Percentiles rank a stretch among this genome's conserved stretches.
These are phyloP conservation scores for Himalopsyche tibetana DNA, from an alignment of 2,888 invertebrate species.

Conservation along the genomic window DNA sequence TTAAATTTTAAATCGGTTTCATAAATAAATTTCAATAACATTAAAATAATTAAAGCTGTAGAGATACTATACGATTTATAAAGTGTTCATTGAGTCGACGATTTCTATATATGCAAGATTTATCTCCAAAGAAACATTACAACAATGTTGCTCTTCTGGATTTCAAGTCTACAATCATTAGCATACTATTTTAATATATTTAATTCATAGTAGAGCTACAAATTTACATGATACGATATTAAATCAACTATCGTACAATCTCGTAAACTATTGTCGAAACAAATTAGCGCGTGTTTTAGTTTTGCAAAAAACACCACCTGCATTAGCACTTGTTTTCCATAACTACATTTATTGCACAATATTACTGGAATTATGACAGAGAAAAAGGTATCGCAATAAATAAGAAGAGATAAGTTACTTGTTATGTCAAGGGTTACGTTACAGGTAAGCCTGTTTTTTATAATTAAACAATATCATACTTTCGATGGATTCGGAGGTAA, in stretches of 20 bases:
- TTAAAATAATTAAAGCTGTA: too few species aligned
- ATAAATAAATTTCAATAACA: too few species aligned
- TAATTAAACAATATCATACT: too few species aligned
- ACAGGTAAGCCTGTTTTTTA: too few species aligned
- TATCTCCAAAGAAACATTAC: background rate
- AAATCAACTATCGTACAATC: background rate
- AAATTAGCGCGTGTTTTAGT: slow-evolving; percentile 42
- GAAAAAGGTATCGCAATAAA: too few species aligned
- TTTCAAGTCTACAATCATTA: background rate
- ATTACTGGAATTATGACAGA: background rate
- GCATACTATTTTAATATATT: slow-evolving; percentile 27
- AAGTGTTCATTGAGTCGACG: too few species aligned
- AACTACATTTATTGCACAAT: slow-evolving; percentile 21
- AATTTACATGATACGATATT: slow-evolving; percentile 14
- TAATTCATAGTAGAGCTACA: background rate
- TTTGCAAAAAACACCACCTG: slow-evolving; percentile 37
- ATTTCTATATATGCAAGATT: too few species aligned
- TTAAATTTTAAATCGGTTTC: too few species aligned
- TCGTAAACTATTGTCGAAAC: slow-evolving; percentile 42
- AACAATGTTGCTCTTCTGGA: slow-evolving; percentile 2
- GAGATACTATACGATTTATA: too few species aligned
- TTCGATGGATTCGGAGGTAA: too few species aligned
- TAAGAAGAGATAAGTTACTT: too few species aligned
- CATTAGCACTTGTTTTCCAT: slow-evolving; percentile 40
- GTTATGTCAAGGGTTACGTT: too few species aligned